phyloP scores from a whole-genome alignment of 1,140 invertebrate genomes.

The Ceratina australensis region DNA sequence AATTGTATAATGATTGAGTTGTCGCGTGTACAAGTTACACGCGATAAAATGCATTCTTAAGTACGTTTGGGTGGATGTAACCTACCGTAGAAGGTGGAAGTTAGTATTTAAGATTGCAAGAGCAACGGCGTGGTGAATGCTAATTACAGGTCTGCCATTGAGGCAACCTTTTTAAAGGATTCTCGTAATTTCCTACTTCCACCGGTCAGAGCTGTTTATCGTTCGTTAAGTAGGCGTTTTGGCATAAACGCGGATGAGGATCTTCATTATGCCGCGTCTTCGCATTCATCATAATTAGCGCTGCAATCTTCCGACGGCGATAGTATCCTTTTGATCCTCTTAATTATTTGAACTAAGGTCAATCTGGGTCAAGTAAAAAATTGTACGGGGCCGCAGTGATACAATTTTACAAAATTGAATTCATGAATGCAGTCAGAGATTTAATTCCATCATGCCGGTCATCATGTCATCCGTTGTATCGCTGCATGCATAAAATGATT shows the following conservation, averaged over 20 bases:
- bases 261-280: not conserved
- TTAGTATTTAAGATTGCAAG: not conserved
- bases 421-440: no score
- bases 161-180: conserved; percentile 10
- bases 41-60: no score
- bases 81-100: not conserved
- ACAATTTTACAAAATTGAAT: no score
- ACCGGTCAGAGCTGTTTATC: conserved; percentile 3
- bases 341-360: conserved; percentile 11
- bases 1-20: no score
- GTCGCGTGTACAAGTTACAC: no score
- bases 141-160: not conserved
- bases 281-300: conserved; percentile 20
- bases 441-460: no score
- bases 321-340: conserved; percentile 8
- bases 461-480: no score
- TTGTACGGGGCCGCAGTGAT: not conserved
- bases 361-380: conserved; percentile 19
- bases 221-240: conserved; percentile 21
- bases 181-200: conserved; percentile 26
- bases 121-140: not conserved
- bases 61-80: no score
- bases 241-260: not conserved
- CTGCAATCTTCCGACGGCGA: not conserved
- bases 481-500: no score